These are phyloP conservation scores for Caranx ignobilis DNA, from an alignment of 2,113 vertebrate genomes.

Conservation along the genomic window DNA sequence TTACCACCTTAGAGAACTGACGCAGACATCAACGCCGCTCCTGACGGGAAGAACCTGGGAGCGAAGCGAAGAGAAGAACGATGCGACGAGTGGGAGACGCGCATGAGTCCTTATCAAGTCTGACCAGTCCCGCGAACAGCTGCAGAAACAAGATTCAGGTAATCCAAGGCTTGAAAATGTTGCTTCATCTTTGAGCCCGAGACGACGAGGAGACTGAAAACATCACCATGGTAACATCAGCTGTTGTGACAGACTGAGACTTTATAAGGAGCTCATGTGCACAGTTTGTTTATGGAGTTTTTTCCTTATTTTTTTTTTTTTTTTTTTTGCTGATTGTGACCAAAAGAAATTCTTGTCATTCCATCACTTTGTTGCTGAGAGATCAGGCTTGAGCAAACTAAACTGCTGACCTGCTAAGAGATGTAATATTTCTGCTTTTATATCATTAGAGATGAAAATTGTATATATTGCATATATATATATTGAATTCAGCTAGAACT, in stretches of 20 bases:
- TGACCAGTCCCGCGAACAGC: neutral
- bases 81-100: neutral
- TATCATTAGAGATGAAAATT: conserved; percentile 10
- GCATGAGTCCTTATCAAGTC: conserved; percentile 38
- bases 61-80: neutral
- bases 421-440: conserved; percentile 59
- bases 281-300: neutral
- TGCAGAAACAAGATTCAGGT: too few species aligned
- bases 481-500: conserved; percentile 20
- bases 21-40: neutral
- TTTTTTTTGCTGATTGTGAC: conserved; percentile 42
- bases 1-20: conserved; percentile 64
- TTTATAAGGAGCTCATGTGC: conserved; percentile 30
- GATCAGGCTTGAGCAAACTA: neutral
- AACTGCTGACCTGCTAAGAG: conserved; percentile 39
- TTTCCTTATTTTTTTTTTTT: too few species aligned
- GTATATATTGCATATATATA: conserved; percentile 43
- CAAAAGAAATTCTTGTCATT: conserved; percentile 47
- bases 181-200: neutral
- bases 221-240: neutral
- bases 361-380: conserved; percentile 5
- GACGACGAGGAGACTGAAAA: neutral
- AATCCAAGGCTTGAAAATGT: too few species aligned
- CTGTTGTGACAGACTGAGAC: neutral
- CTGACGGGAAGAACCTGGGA: too few species aligned